Percentiles rank a stretch among this genome's conserved stretches.
Conservation (phyloP, 2,113 vertebrate species). For the Chroicocephalus ridibundus region DNA sequence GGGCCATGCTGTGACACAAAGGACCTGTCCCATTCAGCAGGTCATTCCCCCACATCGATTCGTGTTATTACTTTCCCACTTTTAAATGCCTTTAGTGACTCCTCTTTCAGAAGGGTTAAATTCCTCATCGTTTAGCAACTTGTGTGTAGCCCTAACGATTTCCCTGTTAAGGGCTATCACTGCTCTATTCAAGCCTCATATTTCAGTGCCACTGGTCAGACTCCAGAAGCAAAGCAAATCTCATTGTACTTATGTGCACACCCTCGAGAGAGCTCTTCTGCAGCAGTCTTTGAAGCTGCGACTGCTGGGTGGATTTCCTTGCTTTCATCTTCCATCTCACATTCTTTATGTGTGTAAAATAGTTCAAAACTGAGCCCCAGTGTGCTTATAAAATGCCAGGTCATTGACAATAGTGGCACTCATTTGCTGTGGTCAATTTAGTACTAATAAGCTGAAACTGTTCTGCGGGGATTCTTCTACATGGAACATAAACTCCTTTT, state of each 20-base stretch:
- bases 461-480: slow-evolving; percentile 72
- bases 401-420: slow-evolving; percentile 63
- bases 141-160: not conserved
- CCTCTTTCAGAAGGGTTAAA: not conserved
- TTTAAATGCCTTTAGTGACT: not conserved
- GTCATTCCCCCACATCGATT: not conserved
- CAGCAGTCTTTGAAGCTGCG: not conserved
- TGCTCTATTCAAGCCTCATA: not conserved
- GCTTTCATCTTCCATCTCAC: slow-evolving; percentile 15
- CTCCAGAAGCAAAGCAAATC: not conserved
- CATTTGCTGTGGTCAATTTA: slow-evolving; percentile 81
- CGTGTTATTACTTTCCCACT: not conserved
- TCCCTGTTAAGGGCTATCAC: not conserved
- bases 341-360: slow-evolving; percentile 37
- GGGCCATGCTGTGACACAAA: not conserved
- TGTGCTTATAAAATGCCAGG: slow-evolving; percentile 75
- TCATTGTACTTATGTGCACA: not conserved
- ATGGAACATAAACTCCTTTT: slow-evolving; percentile 71
- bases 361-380: slow-evolving; percentile 56
- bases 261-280: not conserved
- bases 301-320: not conserved
- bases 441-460: slow-evolving; percentile 78
- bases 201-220: not conserved
- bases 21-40: not conserved
- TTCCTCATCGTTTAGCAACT: not conserved